phyloP scores from a whole-genome alignment of 2,113 vertebrate genomes.

The Eidolon helvum region DNA sequence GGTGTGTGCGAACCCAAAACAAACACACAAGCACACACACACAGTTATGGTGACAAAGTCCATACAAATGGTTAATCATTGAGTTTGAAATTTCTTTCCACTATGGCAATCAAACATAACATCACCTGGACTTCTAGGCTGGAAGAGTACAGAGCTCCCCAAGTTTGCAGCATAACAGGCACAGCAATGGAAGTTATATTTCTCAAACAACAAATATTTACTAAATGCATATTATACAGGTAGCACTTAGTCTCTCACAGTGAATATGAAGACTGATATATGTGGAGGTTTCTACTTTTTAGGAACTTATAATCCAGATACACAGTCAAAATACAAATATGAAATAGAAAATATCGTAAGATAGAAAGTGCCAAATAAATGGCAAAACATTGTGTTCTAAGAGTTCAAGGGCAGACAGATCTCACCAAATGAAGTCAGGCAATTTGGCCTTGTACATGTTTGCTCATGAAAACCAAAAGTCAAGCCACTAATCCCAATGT shows the following conservation, averaged over 20 bases:
- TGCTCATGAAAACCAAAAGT: not conserved
- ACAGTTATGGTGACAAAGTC: slow-evolving; percentile 43
- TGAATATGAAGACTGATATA: not conserved
- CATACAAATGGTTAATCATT: slow-evolving; percentile 61
- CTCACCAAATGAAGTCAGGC: not conserved
- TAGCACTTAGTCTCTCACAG: not conserved
- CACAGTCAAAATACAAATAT: not conserved
- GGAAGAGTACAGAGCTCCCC: not conserved
- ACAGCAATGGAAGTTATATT: not conserved
- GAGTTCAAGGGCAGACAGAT: not conserved
- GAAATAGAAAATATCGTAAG: not conserved
- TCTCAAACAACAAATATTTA: slow-evolving; percentile 9
- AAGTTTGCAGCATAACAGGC: not conserved
- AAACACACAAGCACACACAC: not conserved
- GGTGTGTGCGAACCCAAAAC: not conserved
- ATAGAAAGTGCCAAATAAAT: not conserved
- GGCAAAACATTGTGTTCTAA: not conserved
- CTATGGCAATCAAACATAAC: not conserved
- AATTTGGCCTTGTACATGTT: not conserved
- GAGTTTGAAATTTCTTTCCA: slow-evolving; percentile 41
- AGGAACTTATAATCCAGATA: not conserved
- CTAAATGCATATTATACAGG: not conserved
- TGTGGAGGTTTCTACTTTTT: not conserved
- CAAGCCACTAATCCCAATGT: not conserved
- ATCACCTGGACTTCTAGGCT: not conserved